These are phyloP conservation scores for Drosophila birchii DNA, from an alignment of 2,888 invertebrate genomes.

Conservation along the genomic window DNA sequence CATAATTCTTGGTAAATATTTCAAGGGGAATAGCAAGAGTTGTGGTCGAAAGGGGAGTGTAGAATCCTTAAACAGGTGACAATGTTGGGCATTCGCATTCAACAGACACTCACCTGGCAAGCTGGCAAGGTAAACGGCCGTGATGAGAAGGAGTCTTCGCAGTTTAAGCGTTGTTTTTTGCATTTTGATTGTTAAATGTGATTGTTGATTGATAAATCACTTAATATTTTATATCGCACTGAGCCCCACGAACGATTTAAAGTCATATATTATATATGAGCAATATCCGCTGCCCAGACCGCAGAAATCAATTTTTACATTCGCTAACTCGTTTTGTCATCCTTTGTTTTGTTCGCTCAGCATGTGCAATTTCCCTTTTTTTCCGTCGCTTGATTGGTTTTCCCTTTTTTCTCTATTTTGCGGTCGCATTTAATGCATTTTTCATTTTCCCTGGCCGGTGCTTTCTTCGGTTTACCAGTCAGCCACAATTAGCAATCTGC, in stretches of 20 bases:
- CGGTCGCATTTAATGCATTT: conserved; percentile 74
- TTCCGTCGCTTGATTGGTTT: conserved; percentile 42
- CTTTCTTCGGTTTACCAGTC: conserved; percentile 49
- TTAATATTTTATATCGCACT: conserved; percentile 28
- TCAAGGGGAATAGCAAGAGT: conserved; percentile 7
- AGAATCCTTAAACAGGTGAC: neutral
- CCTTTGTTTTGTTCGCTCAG: conserved; percentile 25
- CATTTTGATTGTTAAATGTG: conserved; percentile 44
- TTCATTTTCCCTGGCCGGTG: conserved; percentile 52
- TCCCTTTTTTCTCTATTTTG: conserved; percentile 67
- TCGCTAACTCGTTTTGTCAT: conserved; percentile 55
- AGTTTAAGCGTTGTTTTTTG: conserved; percentile 45
- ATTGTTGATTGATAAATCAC: conserved; percentile 38
- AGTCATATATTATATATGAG: conserved; percentile 26
- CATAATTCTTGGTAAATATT: conserved; percentile 20
- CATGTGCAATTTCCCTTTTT: conserved; percentile 67
- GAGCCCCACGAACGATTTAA: conserved; percentile 46
- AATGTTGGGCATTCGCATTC: neutral
- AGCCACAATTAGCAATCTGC: conserved; percentile 67
- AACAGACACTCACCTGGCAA: conserved; percentile 64
- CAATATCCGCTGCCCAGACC: conserved; percentile 64
- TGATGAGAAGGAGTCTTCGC: conserved; percentile 47
- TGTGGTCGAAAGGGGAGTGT: neutral
- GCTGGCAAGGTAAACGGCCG: conserved; percentile 53
- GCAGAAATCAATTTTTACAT: conserved; percentile 76